A percentile compares a stretch with the other conserved stretches of the same genome.
phyloP scores from a whole-genome alignment of 2,113 vertebrate species.

The Oncorhynchus gorbuscha region DNA sequence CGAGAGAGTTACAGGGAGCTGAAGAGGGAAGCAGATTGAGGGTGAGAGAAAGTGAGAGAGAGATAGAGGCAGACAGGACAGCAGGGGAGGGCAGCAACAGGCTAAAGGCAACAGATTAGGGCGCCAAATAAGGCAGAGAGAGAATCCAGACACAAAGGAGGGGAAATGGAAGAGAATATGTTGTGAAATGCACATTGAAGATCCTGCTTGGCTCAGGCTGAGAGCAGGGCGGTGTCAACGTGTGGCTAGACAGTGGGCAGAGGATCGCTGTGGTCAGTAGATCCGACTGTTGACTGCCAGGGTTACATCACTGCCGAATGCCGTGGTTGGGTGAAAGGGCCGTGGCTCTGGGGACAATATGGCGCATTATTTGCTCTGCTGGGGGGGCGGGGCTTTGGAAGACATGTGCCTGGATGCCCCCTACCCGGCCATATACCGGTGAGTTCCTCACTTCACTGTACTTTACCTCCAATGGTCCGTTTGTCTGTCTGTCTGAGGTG shows the following conservation, averaged over 20 bases:
- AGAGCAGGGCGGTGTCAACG: background rate
- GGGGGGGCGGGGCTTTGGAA: constrained; percentile 69
- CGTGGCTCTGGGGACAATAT: constrained; percentile 45
- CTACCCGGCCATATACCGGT: constrained; percentile 71
- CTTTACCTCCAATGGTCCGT: background rate
- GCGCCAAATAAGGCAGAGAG: background rate
- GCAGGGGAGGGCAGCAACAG: background rate
- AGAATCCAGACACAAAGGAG: background rate
- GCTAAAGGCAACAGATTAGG: background rate
- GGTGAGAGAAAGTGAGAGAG: too few species aligned
- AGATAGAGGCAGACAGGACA: background rate
- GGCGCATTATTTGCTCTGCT: constrained; percentile 73
- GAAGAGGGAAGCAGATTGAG: background rate
- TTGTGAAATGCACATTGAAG: background rate
- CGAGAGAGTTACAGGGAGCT: constrained; percentile 2
- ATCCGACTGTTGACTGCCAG: constrained; percentile 12
- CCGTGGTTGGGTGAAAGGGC: constrained; percentile 27
- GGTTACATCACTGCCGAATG: constrained; percentile 14
- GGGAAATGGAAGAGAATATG: background rate
- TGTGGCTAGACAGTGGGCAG: background rate
- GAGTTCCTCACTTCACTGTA: constrained; percentile 40
- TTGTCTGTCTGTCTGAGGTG: background rate
- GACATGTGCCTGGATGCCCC: constrained; percentile 66
- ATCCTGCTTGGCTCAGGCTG: background rate
- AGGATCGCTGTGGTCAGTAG: constrained; percentile 9